Evolutionary conservation across 2,888 invertebrate genomes (phyloP).

Genomic region (Meloe dianella): DNA sequence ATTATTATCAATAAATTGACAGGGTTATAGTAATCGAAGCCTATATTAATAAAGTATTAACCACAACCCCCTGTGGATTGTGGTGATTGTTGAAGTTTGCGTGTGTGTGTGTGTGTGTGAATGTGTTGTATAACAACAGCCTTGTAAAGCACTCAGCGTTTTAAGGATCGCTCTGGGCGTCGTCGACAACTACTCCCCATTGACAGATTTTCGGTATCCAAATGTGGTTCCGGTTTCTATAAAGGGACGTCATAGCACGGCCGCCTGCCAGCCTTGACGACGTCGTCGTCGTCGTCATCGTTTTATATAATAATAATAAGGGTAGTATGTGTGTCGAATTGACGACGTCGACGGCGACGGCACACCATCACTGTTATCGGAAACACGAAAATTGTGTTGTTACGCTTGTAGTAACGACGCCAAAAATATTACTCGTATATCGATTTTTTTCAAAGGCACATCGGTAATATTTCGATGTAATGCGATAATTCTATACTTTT

Average conservation of each 20-base stretch:
- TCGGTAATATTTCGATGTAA: neutral
- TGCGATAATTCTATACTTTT: neutral
- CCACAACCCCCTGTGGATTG: neutral
- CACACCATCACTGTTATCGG: neutral
- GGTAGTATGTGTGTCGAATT: slow-evolving; percentile 8
- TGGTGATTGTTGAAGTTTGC: neutral
- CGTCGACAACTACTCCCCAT: slow-evolving; percentile 40
- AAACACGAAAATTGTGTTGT: slow-evolving; percentile 6
- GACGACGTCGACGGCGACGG: neutral
- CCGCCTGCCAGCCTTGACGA: slow-evolving; percentile 39
- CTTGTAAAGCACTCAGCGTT: slow-evolving; percentile 42
- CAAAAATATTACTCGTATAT: neutral
- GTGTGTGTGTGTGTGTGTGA: neutral
- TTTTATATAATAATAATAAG: neutral
- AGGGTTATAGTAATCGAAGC: neutral
- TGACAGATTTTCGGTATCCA: slow-evolving; percentile 42
- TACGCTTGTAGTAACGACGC: neutral
- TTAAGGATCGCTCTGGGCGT: slow-evolving; percentile 37
- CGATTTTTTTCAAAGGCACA: neutral
- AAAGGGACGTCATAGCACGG: slow-evolving; percentile 34
- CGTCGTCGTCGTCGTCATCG: slow-evolving; percentile 24
- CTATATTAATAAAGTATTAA: neutral
- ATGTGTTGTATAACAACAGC: slow-evolving; percentile 25
- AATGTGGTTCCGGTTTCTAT: slow-evolving; percentile 38
- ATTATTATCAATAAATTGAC: neutral